A percentile compares a stretch with the other conserved stretches of the same genome.
Conservation (phyloP, 2,113 vertebrate genomes). For the Tauraco erythrolophus region DNA sequence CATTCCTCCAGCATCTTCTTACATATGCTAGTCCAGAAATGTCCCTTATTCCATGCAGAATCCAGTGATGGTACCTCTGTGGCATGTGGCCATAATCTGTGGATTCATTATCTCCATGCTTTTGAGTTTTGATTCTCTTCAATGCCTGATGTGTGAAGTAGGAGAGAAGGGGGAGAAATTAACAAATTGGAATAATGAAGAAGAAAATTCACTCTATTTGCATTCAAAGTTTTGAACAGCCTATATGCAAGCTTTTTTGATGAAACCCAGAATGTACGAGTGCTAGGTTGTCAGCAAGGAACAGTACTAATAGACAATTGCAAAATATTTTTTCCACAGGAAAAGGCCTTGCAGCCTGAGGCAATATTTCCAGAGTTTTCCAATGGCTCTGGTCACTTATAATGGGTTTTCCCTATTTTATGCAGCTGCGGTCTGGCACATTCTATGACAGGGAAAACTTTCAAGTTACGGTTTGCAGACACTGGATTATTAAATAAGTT, state of each 20-base stretch:
- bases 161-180: not conserved
- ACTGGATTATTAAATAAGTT: conserved; percentile 7
- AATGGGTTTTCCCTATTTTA: conserved; percentile 56
- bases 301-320: not conserved
- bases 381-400: conserved; percentile 40
- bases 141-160: not conserved
- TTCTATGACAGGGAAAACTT: not conserved
- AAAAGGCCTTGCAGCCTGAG: conserved; percentile 57
- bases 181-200: not conserved
- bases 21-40: not conserved
- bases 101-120: not conserved
- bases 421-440: conserved; percentile 64
- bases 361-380: conserved; percentile 64
- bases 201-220: not conserved
- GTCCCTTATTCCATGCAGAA: not conserved
- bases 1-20: not conserved
- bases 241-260: not conserved
- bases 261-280: not conserved
- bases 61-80: not conserved
- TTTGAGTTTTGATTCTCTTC: not conserved
- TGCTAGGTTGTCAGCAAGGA: not conserved
- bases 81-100: not conserved
- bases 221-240: not conserved
- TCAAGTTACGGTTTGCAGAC: conserved; percentile 30
- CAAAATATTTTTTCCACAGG: conserved; percentile 51